Percentiles rank a stretch among this genome's conserved stretches.
phyloP scores from a whole-genome alignment of 2,888 invertebrate species.

The Incurvaria masculella region DNA sequence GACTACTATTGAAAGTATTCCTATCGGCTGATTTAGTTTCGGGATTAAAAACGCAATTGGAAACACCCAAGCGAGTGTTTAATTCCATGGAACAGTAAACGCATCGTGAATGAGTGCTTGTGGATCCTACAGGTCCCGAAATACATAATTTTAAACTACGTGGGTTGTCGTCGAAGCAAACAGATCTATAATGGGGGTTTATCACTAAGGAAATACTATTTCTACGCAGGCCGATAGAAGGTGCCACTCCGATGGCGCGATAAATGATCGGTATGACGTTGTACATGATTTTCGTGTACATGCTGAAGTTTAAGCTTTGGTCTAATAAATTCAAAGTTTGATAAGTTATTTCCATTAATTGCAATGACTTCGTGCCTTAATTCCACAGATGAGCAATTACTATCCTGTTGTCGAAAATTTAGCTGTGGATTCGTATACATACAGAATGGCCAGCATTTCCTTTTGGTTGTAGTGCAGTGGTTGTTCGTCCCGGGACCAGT shows the following conservation, averaged over 20 bases:
- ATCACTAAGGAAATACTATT: no score
- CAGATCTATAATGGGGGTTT: no score
- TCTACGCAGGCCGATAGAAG: no score
- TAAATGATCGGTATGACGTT: constrained; percentile 21
- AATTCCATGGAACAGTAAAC: constrained; percentile 12
- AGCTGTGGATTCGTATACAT: constrained; percentile 5
- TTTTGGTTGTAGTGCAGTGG: constrained; percentile 17
- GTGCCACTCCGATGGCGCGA: no score
- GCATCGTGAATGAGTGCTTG: constrained; percentile 9
- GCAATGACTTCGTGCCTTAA: constrained; percentile 16
- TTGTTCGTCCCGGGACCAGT: constrained; percentile 11
- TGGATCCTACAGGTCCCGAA: no score
- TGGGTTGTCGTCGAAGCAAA: no score
- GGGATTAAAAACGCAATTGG: constrained; percentile 13
- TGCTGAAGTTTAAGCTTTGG: constrained; percentile 13
- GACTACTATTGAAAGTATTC: constrained; percentile 15
- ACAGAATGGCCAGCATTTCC: constrained; percentile 16
- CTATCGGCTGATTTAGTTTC: constrained; percentile 12
- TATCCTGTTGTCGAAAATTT: constrained; percentile 14
- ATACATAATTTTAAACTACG: no score
- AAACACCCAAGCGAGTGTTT: constrained; percentile 14
- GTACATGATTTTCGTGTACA: constrained; percentile 20
- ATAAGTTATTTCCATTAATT: constrained; percentile 8
- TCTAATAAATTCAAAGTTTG: constrained; percentile 11
- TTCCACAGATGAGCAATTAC: constrained; percentile 16